These are phyloP conservation scores for Tupiocoris notatus DNA, from an alignment of 2,888 invertebrate species.

Conservation along the genomic window DNA sequence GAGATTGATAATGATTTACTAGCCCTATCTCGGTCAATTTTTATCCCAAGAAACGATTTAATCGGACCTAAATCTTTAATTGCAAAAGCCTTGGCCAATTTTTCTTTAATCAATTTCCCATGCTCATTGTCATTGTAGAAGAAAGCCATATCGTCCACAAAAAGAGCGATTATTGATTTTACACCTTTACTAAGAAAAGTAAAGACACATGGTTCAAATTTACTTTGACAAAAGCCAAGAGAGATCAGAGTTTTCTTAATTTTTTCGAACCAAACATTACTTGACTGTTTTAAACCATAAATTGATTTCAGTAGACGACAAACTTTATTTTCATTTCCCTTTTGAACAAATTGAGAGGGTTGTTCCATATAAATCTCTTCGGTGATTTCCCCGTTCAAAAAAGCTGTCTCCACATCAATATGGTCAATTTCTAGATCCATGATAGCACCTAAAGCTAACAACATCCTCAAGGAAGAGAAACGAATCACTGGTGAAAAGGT, in stretches of 20 bases:
- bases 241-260: not conserved
- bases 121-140: not conserved
- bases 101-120: not conserved
- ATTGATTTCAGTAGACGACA: slow-evolving; percentile 47
- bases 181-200: not conserved
- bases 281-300: slow-evolving; percentile 48
- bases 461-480: slow-evolving; percentile 38
- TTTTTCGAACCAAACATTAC: slow-evolving; percentile 41
- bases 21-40: not conserved
- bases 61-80: slow-evolving; percentile 10
- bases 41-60: slow-evolving; percentile 4
- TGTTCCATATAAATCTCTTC: slow-evolving; percentile 50
- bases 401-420: slow-evolving; percentile 51
- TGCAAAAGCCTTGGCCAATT: not conserved
- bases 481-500: slow-evolving; percentile 46
- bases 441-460: slow-evolving; percentile 48
- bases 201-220: slow-evolving; percentile 1
- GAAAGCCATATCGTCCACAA: slow-evolving; percentile 2
- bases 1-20: not conserved
- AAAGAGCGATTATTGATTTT: slow-evolving; percentile 1
- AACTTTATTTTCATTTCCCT: slow-evolving; percentile 25
- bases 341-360: slow-evolving; percentile 41
- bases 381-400: slow-evolving; percentile 50
- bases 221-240: not conserved
- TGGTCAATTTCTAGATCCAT: slow-evolving; percentile 49